phyloP scores from a whole-genome alignment of 2,888 invertebrate species.

The Aleiodes testaceus region DNA sequence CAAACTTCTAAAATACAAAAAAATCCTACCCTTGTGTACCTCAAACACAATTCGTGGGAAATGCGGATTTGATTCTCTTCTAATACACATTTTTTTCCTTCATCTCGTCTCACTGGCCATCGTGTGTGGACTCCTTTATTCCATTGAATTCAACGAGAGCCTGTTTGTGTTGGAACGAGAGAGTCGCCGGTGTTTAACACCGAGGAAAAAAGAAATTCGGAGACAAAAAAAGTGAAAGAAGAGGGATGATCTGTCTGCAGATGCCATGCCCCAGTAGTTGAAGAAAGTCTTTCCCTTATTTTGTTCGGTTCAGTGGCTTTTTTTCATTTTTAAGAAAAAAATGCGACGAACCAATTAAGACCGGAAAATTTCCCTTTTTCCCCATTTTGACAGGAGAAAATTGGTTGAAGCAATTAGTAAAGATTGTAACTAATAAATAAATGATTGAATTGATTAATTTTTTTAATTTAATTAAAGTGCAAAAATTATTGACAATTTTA shows the following conservation, averaged over 20 bases:
- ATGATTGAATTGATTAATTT: no score
- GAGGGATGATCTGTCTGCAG: slow-evolving; percentile 42
- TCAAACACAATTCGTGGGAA: slow-evolving; percentile 41
- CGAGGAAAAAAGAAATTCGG: slow-evolving; percentile 42
- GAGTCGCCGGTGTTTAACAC: slow-evolving; percentile 41
- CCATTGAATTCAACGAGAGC: slow-evolving; percentile 26
- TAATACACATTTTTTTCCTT: slow-evolving; percentile 25
- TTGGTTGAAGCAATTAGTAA: not conserved
- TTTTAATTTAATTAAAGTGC: no score
- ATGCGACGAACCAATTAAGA: slow-evolving; percentile 46
- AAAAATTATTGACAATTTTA: no score
- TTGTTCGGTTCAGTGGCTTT: slow-evolving; percentile 30
- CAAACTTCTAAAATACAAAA: slow-evolving; percentile 1
- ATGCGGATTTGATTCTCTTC: slow-evolving; percentile 37
- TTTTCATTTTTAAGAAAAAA: slow-evolving; percentile 29
- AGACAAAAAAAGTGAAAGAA: not conserved
- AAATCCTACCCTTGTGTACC: not conserved
- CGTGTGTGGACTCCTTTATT: slow-evolving; percentile 29
- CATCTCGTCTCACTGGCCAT: slow-evolving; percentile 3
- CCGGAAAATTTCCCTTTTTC: slow-evolving; percentile 41
- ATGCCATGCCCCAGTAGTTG: slow-evolving; percentile 31
- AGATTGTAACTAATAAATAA: no score
- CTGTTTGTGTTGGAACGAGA: slow-evolving; percentile 25
- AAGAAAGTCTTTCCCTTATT: slow-evolving; percentile 28
- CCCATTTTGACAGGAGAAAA: not conserved